phyloP scores from a whole-genome alignment of 2,113 vertebrate species.

The Dasyurus viverrinus region DNA sequence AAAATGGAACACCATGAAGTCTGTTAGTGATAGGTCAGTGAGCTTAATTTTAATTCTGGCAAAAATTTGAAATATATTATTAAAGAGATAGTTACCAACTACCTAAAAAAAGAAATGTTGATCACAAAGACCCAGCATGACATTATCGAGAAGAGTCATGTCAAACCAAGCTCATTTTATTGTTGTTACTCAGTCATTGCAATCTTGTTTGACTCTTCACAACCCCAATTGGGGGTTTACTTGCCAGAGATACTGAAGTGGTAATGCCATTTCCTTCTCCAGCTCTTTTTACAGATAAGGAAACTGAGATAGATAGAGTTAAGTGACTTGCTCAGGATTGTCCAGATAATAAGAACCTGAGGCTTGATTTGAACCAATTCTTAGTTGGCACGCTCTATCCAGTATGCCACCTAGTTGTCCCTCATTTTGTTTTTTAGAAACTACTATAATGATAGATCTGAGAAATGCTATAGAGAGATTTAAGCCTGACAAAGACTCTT shows the following conservation, averaged over 20 bases:
- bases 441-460: background rate
- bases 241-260: background rate
- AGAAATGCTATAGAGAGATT: background rate
- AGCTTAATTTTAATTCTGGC: background rate
- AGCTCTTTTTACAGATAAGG: background rate
- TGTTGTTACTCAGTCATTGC: background rate
- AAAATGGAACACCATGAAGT: background rate
- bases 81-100: background rate
- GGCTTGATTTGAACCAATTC: background rate
- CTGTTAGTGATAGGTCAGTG: background rate
- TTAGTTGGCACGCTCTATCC: background rate
- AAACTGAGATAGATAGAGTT: background rate
- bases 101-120: background rate
- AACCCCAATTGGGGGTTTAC: background rate
- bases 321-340: background rate
- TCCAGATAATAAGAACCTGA: background rate
- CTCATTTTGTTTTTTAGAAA: background rate
- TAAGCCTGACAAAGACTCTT: background rate
- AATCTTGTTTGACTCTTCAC: background rate
- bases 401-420: background rate
- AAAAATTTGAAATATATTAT: background rate
- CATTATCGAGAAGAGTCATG: background rate
- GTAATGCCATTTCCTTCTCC: background rate
- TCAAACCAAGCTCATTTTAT: background rate
- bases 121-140: background rate